Conservation (phyloP, 1,140 invertebrate genomes). For the Conopomorpha cramerella region DNA sequence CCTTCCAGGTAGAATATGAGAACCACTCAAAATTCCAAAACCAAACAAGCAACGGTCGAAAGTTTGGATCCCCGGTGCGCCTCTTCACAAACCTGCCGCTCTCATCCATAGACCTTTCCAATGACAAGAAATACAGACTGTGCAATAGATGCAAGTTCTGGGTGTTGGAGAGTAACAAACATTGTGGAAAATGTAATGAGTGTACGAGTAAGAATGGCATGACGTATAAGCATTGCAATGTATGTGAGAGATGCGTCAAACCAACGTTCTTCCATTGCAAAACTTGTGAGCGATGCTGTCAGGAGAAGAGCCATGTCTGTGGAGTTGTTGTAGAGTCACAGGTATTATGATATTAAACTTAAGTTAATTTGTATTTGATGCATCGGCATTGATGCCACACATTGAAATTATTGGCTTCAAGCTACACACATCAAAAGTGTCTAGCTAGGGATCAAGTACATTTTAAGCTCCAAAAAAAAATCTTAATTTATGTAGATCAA, state of each 20-base stretch:
- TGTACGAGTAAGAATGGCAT: slow-evolving; percentile 85
- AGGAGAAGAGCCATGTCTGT: slow-evolving; percentile 65
- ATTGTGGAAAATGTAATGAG: slow-evolving; percentile 72
- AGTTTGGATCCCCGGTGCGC: slow-evolving; percentile 74
- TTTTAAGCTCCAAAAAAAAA: no score
- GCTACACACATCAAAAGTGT: no score
- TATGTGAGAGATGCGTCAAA: slow-evolving; percentile 82
- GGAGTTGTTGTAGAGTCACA: slow-evolving; percentile 47
- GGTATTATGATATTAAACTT: slow-evolving; percentile 52
- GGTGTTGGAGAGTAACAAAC: slow-evolving; percentile 72
- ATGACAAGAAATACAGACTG: slow-evolving; percentile 72
- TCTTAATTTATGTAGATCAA: no score
- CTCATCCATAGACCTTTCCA: slow-evolving; percentile 61
- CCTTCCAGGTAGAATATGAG: slow-evolving; percentile 63
- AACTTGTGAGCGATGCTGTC: slow-evolving; percentile 69
- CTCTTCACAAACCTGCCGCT: slow-evolving; percentile 82
- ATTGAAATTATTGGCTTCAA: no score
- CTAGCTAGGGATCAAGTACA: no score
- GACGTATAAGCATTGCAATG: slow-evolving; percentile 76
- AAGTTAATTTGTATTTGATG: no score
- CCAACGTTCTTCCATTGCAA: slow-evolving; percentile 80
- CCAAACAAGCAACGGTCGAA: slow-evolving; percentile 46
- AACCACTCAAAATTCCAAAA: slow-evolving; percentile 72
- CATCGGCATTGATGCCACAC: no score
- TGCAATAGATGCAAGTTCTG: slow-evolving; percentile 74